phyloP scores from a whole-genome alignment of 2,113 vertebrate genomes.

The Phrynosoma platyrhinos region DNA sequence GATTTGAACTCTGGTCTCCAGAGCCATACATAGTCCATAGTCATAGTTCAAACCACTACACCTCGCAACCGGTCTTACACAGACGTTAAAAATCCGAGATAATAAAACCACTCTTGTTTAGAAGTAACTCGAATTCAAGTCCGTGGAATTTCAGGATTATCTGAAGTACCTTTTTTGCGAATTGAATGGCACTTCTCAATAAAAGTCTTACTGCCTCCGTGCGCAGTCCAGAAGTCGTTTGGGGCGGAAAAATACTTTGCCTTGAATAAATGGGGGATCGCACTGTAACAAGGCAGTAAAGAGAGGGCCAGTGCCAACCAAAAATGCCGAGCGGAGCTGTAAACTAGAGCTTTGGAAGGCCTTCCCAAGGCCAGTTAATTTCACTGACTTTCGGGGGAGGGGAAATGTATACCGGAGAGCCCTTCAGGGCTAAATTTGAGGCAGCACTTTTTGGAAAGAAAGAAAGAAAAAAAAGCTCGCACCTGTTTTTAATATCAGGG shows the following conservation, averaged over 20 bases:
- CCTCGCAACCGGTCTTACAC: too few relatives aligned
- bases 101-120: not conserved
- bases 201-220: not conserved
- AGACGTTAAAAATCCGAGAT: not conserved
- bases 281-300: not conserved
- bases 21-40: too few relatives aligned
- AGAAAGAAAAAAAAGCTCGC: not conserved
- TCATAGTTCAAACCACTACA: too few relatives aligned
- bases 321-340: not conserved
- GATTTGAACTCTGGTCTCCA: too few relatives aligned
- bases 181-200: not conserved
- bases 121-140: not conserved
- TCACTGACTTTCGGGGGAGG: not conserved
- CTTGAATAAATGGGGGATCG: not conserved
- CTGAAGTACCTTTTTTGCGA: not conserved
- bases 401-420: not conserved
- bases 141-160: not conserved
- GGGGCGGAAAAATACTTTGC: not conserved
- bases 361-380: not conserved
- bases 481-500: constrained; percentile 21
- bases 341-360: not conserved
- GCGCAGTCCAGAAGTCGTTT: not conserved
- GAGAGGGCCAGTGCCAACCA: not conserved
- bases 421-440: constrained; percentile 7
- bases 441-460: not conserved